phyloP scores from a whole-genome alignment of 1,140 invertebrate species.

The Camponotus vicinus region DNA sequence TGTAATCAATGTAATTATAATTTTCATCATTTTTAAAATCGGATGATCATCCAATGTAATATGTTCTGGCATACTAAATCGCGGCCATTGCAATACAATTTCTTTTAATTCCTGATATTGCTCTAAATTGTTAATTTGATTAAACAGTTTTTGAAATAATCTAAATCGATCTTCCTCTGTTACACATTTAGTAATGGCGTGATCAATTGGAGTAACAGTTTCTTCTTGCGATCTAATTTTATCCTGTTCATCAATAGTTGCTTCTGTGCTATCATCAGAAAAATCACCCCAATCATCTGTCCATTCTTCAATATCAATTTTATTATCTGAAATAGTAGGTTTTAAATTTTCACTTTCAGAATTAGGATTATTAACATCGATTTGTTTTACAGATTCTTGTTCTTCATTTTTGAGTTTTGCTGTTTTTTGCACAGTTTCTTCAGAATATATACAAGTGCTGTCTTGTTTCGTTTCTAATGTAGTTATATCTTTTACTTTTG shows the following conservation, averaged over 20 bases:
- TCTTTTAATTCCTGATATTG: constrained; percentile 78
- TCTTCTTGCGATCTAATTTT: constrained; percentile 35
- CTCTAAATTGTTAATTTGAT: constrained; percentile 71
- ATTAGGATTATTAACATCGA: constrained; percentile 46
- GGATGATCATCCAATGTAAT: constrained; percentile 76
- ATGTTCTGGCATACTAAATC: constrained; percentile 76
- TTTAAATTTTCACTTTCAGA: background rate
- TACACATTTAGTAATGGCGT: constrained; percentile 36
- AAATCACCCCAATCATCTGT: constrained; percentile 80
- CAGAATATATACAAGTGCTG: background rate
- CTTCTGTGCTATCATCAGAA: constrained; percentile 72
- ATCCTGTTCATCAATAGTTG: constrained; percentile 54
- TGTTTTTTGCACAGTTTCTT: background rate
- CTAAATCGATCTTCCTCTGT: constrained; percentile 79
- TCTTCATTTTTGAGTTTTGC: background rate
- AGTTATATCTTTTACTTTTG: constrained; percentile 2
- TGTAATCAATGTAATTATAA: constrained; percentile 62
- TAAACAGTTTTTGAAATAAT: constrained; percentile 76
- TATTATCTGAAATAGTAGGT: background rate
- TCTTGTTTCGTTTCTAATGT: background rate
- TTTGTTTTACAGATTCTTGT: constrained; percentile 23
- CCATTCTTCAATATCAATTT: constrained; percentile 73
- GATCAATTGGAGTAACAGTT: background rate
- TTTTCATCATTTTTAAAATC: constrained; percentile 75
- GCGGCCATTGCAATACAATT: constrained; percentile 76